Evolutionary conservation across 2,888 invertebrate species (phyloP), one percentile per base, ranked within the genome.

Genomic region (Phortica okadai): DNA sequence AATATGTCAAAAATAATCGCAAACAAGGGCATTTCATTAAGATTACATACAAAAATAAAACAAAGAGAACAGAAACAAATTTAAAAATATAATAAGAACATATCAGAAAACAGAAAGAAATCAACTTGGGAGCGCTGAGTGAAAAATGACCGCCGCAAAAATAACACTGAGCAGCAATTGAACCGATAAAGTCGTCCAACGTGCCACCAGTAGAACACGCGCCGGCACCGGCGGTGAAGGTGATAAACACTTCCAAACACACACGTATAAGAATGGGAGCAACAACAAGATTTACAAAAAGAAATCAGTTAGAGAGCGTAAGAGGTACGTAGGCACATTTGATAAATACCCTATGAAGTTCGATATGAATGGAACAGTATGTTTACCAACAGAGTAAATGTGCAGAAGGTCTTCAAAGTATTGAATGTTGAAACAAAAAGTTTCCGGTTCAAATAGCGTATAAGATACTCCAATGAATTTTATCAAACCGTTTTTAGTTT

Each of bases 1-100:
- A 72, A 72, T 50, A 72, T 25, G 33, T 62, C 62, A 72, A 41
- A 72, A 25, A 50, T 25, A 56, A 25, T 54, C 33, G 72, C 72
- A 72, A 54, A 72, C 72, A 72, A 72, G 72, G 72, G 56, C 72
- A 59, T 59, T 21, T 59, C 14, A 16, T 16, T 62, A 62, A 25
- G 33, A 25, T 25, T 62, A 62, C 2, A 62, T 59, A 59, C 8
- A 16, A 59, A n/a, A 59, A 59, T 7, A 21, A 59, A 59, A 3
- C 14, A 59, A n/a, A 59, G 25, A 59, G 25, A 16, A n/a, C 3
- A 59, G 10, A 59, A 33, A 33, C 33, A 33, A 33, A 33, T 33
- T 33, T 33, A 4, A 33, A 33, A 33, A 33, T 33, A 4, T 4
- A 33, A 59, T 6, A 16, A 59, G 10, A 59, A 59, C 0, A 21